These are phyloP conservation scores for Phalloptychus januarius DNA, from an alignment of 2,797 vertebrate genomes.

Conservation along the genomic window DNA sequence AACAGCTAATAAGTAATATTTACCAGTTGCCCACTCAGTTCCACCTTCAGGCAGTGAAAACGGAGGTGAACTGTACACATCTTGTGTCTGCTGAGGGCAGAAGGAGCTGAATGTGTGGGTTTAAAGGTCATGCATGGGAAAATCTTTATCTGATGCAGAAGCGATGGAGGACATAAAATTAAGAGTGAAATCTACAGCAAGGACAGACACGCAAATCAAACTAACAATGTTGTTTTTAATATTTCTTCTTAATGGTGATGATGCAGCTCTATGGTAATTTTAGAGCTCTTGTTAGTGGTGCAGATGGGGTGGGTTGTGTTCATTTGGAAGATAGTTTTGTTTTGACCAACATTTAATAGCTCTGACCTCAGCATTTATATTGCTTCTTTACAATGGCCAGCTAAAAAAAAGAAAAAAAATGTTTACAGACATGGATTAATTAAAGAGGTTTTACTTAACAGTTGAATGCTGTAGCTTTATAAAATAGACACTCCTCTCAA, in stretches of 20 bases:
- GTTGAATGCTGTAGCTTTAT: neutral
- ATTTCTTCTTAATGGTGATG: neutral
- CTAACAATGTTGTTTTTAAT: neutral
- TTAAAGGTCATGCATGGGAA: constrained; percentile 46
- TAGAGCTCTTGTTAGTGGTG: constrained; percentile 40
- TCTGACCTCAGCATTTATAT: constrained; percentile 49
- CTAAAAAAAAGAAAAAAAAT: constrained; percentile 5
- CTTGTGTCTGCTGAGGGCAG: neutral
- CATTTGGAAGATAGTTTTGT: constrained; percentile 38
- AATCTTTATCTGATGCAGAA: constrained; percentile 20
- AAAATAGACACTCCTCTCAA: neutral
- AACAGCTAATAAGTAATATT: constrained; percentile 48
- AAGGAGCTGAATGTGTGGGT: constrained; percentile 45
- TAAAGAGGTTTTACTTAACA: neutral
- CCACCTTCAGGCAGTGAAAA: constrained; percentile 42
- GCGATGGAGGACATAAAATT: neutral
- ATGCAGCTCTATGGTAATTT: constrained; percentile 23
- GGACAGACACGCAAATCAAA: neutral
- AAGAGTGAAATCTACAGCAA: neutral
- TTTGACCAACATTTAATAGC: constrained; percentile 41
- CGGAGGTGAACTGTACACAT: constrained; percentile 39
- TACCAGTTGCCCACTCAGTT: constrained; percentile 36
- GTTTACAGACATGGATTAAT: neutral
- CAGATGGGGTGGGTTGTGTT: neutral
- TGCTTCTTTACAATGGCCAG: constrained; percentile 48